These are phyloP conservation scores for Ophthalmolycus amberensis DNA, from an alignment of 2,113 vertebrate species.

Conservation along the genomic window DNA sequence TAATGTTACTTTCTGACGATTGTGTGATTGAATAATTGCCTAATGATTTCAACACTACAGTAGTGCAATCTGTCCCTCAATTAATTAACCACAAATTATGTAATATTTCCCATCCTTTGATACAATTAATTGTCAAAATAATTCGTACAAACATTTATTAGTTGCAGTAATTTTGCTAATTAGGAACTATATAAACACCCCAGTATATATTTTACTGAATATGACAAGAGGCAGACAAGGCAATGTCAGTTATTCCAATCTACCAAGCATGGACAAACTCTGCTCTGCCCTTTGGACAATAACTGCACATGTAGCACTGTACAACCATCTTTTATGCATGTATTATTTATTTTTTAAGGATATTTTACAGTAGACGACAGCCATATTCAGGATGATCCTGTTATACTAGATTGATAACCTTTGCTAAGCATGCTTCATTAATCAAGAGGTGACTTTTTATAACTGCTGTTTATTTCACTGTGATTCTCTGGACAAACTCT, in stretches of 20 bases:
- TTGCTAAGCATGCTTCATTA: background rate
- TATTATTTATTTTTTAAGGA: conserved; percentile 33
- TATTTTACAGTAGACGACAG: background rate
- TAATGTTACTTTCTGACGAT: background rate
- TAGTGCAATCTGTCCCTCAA: background rate
- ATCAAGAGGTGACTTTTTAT: background rate
- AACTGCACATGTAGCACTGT: conserved; percentile 45
- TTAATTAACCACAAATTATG: background rate
- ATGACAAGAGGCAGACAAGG: conserved; percentile 12
- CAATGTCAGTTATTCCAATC: conserved; percentile 30
- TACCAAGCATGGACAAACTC: conserved; percentile 38
- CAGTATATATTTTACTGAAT: conserved; percentile 14
- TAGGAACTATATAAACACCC: background rate
- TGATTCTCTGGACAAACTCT: background rate
- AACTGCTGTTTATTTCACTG: background rate
- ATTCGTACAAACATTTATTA: background rate
- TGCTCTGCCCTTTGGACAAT: conserved; percentile 41
- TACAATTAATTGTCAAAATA: background rate
- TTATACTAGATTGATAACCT: background rate
- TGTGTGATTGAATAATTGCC: background rate
- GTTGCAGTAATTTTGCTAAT: background rate
- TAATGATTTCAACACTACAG: background rate
- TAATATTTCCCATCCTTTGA: background rate
- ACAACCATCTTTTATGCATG: conserved; percentile 49
- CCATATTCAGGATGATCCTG: background rate